These are phyloP conservation scores for Dipodomys spectabilis DNA, from an alignment of 2,113 vertebrate genomes.

Conservation along the genomic window DNA sequence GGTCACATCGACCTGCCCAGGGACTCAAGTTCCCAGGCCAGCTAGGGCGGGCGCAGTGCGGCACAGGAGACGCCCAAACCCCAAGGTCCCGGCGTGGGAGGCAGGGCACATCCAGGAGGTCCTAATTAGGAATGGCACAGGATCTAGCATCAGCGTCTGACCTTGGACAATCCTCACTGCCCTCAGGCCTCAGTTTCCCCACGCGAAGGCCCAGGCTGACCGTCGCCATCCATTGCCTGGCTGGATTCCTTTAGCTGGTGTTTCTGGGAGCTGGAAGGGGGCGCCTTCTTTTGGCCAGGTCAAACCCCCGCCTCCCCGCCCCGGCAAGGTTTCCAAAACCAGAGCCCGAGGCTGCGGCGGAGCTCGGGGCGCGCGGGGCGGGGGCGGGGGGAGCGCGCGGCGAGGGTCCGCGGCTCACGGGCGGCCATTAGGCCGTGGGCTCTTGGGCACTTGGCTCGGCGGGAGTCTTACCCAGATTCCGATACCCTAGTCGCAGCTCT, in stretches of 20 bases:
- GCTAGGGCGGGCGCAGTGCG: constrained; percentile 43
- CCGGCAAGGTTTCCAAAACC: neutral
- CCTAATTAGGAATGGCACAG: too few relatives aligned
- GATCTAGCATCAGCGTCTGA: neutral
- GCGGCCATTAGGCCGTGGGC: neutral
- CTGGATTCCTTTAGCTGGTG: neutral
- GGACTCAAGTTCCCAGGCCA: neutral
- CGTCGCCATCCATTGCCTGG: neutral
- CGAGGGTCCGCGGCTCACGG: neutral
- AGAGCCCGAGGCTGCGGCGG: neutral
- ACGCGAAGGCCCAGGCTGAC: neutral
- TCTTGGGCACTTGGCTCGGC: neutral
- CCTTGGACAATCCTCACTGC: constrained; percentile 6
- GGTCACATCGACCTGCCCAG: neutral
- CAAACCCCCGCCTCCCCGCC: neutral
- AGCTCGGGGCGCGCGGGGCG: neutral
- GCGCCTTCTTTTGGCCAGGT: neutral
- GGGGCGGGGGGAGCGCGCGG: neutral
- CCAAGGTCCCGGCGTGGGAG: neutral
- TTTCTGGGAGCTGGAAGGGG: neutral
- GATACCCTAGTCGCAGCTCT: neutral
- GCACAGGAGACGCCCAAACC: neutral
- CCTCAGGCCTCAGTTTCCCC: constrained; percentile 55
- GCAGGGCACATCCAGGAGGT: neutral
- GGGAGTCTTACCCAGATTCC: neutral